These are phyloP conservation scores for Phalacrocorax carbo DNA, from an alignment of 2,113 vertebrate species.

Conservation along the genomic window DNA sequence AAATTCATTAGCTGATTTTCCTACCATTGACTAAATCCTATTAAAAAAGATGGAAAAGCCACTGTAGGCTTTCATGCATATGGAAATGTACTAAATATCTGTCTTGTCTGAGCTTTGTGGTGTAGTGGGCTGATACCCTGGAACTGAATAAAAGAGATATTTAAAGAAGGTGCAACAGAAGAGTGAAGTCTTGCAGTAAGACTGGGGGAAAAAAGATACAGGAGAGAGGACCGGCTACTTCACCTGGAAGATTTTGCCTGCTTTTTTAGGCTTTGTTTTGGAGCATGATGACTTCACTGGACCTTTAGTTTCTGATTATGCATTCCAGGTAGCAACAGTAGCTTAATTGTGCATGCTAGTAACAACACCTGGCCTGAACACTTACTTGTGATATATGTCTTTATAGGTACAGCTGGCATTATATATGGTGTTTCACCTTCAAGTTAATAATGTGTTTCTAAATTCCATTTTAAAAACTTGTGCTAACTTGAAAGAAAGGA, in stretches of 20 bases:
- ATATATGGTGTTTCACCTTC: not conserved
- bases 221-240: not conserved
- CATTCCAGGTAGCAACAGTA: not conserved
- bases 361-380: not conserved
- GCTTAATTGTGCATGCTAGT: not conserved
- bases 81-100: not conserved
- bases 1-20: not conserved
- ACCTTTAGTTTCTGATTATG: not conserved
- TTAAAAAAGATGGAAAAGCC: not conserved
- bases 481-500: not conserved
- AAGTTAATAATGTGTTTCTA: not conserved
- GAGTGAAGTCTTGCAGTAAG: not conserved
- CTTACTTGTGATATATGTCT: not conserved
- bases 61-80: not conserved
- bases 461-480: not conserved
- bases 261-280: not conserved
- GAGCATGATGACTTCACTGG: not conserved
- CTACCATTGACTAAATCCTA: not conserved
- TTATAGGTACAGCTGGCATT: not conserved
- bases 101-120: not conserved
- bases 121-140: not conserved
- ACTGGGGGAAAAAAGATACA: not conserved
- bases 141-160: not conserved
- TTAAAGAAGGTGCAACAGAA: not conserved
- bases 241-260: not conserved